Conservation (phyloP, 2,113 vertebrate genomes). For the Pomatostomus ruficeps region DNA sequence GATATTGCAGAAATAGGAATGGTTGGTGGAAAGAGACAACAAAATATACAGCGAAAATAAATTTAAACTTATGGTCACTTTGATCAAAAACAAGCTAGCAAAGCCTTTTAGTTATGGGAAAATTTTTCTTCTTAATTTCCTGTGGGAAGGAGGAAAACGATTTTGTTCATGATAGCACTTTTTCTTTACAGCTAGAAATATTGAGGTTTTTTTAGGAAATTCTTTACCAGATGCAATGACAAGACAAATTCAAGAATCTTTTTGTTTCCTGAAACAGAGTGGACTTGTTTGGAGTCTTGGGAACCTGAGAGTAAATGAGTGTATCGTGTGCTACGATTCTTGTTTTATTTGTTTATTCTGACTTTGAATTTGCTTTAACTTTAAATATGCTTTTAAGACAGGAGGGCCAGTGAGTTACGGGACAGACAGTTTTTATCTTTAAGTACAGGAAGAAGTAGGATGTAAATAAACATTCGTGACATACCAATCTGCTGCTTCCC, state of each 20-base stretch:
- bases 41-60: neutral
- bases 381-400: conserved; percentile 14
- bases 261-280: conserved; percentile 50
- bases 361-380: conserved; percentile 27
- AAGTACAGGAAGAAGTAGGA: conserved; percentile 54
- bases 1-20: neutral
- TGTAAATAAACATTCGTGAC: conserved; percentile 65
- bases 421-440: conserved; percentile 17
- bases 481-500: conserved; percentile 66
- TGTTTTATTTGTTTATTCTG: conserved; percentile 32
- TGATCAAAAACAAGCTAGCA: conserved; percentile 11
- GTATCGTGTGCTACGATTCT: neutral
- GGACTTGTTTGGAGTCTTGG: conserved; percentile 21
- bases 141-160: conserved; percentile 46
- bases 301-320: conserved; percentile 18
- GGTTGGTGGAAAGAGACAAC: neutral
- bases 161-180: neutral
- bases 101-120: conserved; percentile 38
- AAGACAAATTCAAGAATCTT: neutral
- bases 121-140: conserved; percentile 22
- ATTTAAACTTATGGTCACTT: neutral
- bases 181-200: neutral
- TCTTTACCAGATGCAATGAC: neutral
- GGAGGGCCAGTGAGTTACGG: neutral
- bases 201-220: neutral